These are phyloP conservation scores for Characodon lateralis DNA, from an alignment of 2,797 vertebrate genomes.

Conservation along the genomic window DNA sequence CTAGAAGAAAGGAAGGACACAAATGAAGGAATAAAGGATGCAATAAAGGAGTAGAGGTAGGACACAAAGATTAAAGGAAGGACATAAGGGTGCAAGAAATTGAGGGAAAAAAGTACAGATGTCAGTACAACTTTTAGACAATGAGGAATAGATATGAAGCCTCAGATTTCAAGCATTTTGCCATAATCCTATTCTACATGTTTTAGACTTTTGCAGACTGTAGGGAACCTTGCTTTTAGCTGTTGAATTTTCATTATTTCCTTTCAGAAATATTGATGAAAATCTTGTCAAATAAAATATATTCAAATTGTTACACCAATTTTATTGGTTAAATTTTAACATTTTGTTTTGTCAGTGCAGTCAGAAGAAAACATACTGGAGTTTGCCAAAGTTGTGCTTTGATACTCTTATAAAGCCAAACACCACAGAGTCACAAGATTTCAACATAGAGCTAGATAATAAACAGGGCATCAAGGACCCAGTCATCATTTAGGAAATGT, in stretches of 20 bases:
- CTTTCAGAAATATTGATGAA: background rate
- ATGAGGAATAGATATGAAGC: background rate
- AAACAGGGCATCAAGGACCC: constrained; percentile 61
- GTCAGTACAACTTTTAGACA: background rate
- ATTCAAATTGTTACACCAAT: constrained; percentile 4
- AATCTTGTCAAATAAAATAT: background rate
- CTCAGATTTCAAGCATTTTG: background rate
- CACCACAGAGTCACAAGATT: constrained; percentile 66
- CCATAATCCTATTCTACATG: constrained; percentile 22
- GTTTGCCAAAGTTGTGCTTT: constrained; percentile 67
- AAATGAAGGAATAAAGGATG: too few relatives aligned
- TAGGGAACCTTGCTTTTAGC: background rate
- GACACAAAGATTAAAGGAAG: too few relatives aligned
- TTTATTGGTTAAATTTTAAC: constrained; percentile 9
- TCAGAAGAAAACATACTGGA: constrained; percentile 41
- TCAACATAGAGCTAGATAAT: constrained; percentile 65
- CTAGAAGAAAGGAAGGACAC: background rate
- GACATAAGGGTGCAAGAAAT: too few relatives aligned
- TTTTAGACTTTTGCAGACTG: constrained; percentile 8
- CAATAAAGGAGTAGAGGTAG: too few relatives aligned
- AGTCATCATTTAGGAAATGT: constrained; percentile 28
- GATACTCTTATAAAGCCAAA: constrained; percentile 69
- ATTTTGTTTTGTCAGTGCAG: constrained; percentile 33
- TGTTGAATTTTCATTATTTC: background rate
- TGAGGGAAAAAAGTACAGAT: too few relatives aligned